Conservation (phyloP, 2,888 invertebrate genomes). For the Plutella xylostella region DNA sequence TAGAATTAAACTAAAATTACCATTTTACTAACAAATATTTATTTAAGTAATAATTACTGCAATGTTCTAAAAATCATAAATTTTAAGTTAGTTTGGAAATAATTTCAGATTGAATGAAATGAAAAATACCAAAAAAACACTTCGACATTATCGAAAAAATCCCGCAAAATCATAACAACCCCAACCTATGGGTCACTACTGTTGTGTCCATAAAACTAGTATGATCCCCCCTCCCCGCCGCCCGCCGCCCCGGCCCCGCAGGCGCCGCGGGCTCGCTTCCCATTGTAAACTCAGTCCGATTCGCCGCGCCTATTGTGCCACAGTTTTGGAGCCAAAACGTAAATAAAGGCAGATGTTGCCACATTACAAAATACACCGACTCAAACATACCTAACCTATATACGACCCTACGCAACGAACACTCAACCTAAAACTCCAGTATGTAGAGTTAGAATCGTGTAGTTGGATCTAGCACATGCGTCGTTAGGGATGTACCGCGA, state of each 20-base stretch:
- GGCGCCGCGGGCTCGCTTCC: conserved; percentile 18
- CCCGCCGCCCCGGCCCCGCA: neutral
- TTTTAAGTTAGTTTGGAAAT: no score
- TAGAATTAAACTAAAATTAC: no score
- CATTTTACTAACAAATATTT: no score
- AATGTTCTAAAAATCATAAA: no score
- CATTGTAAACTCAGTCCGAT: conserved; percentile 48
- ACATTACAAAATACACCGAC: conserved; percentile 43
- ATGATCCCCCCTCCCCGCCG: neutral
- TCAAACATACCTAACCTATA: conserved; percentile 19
- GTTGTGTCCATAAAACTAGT: conserved; percentile 27
- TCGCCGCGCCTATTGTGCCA: conserved; percentile 58
- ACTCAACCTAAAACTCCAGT: conserved; percentile 19
- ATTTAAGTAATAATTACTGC: no score
- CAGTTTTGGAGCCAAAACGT: conserved; percentile 61
- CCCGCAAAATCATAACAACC: neutral
- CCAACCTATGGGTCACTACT: conserved; percentile 18
- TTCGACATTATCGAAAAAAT: no score
- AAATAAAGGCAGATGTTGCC: conserved; percentile 69
- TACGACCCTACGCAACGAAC: conserved; percentile 16
- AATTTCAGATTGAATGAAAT: no score
- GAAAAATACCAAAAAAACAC: no score
- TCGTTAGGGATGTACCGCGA: no score
- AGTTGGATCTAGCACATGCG: no score
- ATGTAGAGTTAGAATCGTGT: conserved; percentile 19